These are phyloP conservation scores for Spea bombifrons DNA, from an alignment of 2,113 vertebrate genomes.

Conservation along the genomic window DNA sequence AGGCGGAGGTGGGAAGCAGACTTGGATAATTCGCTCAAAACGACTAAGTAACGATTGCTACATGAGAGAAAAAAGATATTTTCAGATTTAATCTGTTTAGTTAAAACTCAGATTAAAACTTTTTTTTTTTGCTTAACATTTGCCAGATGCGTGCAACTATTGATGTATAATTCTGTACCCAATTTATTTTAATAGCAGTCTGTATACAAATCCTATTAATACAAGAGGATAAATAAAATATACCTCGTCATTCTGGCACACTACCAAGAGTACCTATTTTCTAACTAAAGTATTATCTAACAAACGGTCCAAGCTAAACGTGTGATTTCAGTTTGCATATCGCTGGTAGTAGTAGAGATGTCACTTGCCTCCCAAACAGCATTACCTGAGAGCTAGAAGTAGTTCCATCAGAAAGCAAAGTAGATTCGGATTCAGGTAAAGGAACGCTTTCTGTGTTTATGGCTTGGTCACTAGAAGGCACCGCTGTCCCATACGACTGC, in stretches of 20 bases:
- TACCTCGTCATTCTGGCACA: too few species aligned
- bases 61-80: constrained; percentile 14
- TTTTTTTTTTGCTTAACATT: too few species aligned
- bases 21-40: constrained; percentile 79
- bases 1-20: constrained; percentile 75
- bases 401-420: constrained; percentile 60
- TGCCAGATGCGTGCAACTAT: too few species aligned
- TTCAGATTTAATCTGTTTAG: constrained; percentile 33
- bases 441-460: constrained; percentile 55
- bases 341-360: too few species aligned
- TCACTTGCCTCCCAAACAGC: not conserved
- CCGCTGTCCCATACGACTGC: constrained; percentile 66
- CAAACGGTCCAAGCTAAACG: too few species aligned
- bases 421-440: constrained; percentile 55
- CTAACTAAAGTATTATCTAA: too few species aligned
- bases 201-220: too few species aligned
- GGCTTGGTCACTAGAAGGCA: constrained; percentile 52
- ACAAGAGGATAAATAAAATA: too few species aligned
- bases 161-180: not conserved
- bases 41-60: constrained; percentile 74
- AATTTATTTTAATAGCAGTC: too few species aligned
- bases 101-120: too few species aligned
- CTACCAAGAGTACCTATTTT: too few species aligned
- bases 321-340: too few species aligned
- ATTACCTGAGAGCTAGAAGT: constrained; percentile 71